These are phyloP conservation scores for Sarotherodon lohbergeri DNA, from an alignment of 2,113 vertebrate genomes.

Conservation along the genomic window DNA sequence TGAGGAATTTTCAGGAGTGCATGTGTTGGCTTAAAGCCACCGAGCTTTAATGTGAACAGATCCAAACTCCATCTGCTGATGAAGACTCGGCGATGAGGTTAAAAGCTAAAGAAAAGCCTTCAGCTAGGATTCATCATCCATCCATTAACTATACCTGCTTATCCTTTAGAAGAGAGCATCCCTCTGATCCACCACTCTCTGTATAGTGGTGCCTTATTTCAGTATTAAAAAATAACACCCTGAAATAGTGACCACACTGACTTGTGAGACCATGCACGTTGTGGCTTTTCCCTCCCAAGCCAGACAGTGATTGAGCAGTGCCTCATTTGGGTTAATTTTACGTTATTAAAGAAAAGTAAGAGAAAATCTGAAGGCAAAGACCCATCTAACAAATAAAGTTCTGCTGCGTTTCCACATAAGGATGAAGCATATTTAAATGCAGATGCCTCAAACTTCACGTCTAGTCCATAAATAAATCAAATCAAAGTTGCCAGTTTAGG, in stretches of 20 bases:
- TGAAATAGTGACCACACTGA: fast-evolving
- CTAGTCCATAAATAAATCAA: background rate
- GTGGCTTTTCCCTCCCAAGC: background rate
- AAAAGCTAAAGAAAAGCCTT: background rate
- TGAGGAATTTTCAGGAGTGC: background rate
- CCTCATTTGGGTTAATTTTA: background rate
- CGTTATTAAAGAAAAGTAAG: fast-evolving
- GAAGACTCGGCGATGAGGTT: background rate
- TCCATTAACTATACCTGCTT: background rate
- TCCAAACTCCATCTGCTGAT: background rate
- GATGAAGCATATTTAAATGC: background rate
- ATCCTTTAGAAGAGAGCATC: background rate
- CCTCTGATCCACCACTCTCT: background rate
- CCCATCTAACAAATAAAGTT: background rate
- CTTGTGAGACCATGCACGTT: fast-evolving
- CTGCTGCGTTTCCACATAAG: background rate
- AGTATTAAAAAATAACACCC: background rate
- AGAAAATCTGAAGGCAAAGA: background rate
- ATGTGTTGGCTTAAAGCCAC: background rate
- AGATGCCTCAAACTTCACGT: background rate
- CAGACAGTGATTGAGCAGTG: background rate
- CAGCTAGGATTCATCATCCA: background rate
- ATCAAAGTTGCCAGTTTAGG: background rate
- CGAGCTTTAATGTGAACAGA: background rate
- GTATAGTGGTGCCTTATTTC: background rate